Conservation (phyloP, 1,140 invertebrate genomes). For the Drosophila truncata region DNA sequence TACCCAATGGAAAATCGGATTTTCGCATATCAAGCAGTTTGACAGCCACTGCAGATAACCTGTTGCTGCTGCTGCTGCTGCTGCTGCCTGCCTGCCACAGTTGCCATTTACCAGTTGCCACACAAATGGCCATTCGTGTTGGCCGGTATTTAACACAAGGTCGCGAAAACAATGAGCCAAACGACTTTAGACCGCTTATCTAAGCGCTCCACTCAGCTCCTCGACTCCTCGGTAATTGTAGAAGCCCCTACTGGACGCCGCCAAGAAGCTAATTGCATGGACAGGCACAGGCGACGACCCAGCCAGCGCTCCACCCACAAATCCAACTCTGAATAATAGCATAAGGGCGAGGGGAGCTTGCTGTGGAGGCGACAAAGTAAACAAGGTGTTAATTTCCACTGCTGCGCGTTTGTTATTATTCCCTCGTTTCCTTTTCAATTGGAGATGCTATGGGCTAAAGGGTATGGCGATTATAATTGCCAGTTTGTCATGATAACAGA, state of each 20-base stretch:
- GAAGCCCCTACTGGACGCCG: slow-evolving; percentile 21
- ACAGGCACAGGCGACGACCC: slow-evolving; percentile 22
- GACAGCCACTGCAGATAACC: slow-evolving; percentile 58
- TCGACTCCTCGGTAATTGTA: slow-evolving; percentile 47
- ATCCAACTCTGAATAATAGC: slow-evolving; percentile 8
- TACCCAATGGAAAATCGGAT: slow-evolving; percentile 17
- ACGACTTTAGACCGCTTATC: slow-evolving; percentile 67
- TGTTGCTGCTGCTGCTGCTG: slow-evolving; percentile 62
- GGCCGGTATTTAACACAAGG: slow-evolving; percentile 72
- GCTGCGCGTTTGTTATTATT: slow-evolving; percentile 26
- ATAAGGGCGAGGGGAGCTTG: slow-evolving; percentile 15
- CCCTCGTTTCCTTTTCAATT: slow-evolving; percentile 15
- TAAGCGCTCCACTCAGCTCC: slow-evolving; percentile 17
- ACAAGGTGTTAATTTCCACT: slow-evolving; percentile 78
- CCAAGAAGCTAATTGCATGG: slow-evolving; percentile 63
- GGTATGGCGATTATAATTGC: background rate
- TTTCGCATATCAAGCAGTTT: slow-evolving; percentile 47
- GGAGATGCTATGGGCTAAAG: slow-evolving; percentile 1
- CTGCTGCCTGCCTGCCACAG: slow-evolving; percentile 1
- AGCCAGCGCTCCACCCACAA: slow-evolving; percentile 19
- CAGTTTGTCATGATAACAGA: background rate
- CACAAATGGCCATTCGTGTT: slow-evolving; percentile 58
- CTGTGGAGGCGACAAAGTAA: slow-evolving; percentile 57
- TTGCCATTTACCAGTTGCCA: slow-evolving; percentile 18
- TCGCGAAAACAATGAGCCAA: slow-evolving; percentile 69